A percentile compares a stretch with the other conserved stretches of the same genome.
phyloP scores from a whole-genome alignment of 2,888 invertebrate species.

The Drosophila vallismaia region DNA sequence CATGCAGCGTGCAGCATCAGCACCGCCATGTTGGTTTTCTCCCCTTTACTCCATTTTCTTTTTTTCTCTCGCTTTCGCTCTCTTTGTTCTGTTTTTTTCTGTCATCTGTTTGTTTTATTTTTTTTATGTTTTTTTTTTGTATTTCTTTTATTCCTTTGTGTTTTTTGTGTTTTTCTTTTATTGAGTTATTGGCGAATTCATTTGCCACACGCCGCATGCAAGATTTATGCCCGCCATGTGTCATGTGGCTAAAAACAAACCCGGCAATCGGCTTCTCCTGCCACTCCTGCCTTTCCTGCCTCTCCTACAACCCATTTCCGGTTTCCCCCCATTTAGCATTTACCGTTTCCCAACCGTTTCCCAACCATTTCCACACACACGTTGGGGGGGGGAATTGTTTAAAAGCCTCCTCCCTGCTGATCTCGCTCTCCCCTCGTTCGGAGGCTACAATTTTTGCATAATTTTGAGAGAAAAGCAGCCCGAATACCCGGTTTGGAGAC shows the following conservation, averaged over 20 bases:
- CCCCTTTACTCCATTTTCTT: background rate
- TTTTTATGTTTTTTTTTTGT: constrained; percentile 6
- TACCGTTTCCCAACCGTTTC: constrained; percentile 20
- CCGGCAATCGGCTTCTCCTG: constrained; percentile 10
- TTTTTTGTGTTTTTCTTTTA: constrained; percentile 46
- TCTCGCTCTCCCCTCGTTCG: background rate
- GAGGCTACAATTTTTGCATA: constrained; percentile 25
- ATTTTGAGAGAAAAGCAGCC: constrained; percentile 18
- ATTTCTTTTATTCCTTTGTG: constrained; percentile 6
- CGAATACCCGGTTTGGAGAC: constrained; percentile 32
- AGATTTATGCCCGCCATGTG: constrained; percentile 76
- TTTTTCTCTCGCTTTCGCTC: background rate
- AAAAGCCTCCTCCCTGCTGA: constrained; percentile 51
- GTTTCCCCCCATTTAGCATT: constrained; percentile 23
- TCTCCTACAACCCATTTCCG: constrained; percentile 4
- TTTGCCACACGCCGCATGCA: constrained; percentile 76
- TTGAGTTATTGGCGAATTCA: constrained; percentile 77
- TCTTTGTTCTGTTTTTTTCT: constrained; percentile 28
- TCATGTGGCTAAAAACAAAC: constrained; percentile 73
- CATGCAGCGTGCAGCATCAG: constrained; percentile 57
- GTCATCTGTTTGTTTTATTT: background rate
- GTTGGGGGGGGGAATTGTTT: constrained; percentile 58
- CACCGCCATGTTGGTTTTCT: constrained; percentile 49
- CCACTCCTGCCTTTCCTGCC: background rate
- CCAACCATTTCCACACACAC: constrained; percentile 18